Base-by-base conservation (phyloP, 1,140 invertebrate species). In the Mercenaria mercenaria region DNA sequence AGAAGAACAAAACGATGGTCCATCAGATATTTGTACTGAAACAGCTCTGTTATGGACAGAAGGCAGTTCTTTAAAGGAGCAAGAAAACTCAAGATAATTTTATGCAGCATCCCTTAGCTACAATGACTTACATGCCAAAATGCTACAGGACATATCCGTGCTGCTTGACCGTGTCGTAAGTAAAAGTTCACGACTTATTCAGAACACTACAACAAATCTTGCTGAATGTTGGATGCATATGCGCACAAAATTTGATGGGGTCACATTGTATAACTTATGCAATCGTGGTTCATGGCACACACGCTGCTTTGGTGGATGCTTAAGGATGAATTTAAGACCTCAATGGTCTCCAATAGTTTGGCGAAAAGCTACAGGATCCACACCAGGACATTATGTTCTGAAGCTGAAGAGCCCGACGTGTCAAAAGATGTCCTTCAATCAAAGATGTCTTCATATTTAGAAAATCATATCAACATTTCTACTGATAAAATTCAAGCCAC, bases 141-240 rank as follows among this genome's bases (percentile, higher is more conserved):
- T n/a, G n/a, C n/a, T n/a, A n/a, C n/a, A n/a, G n/a, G n/a, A n/a
- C n/a, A n/a, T 29, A n/a, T 64, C 59, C 8, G 26, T 64, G 13
- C 26, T 64, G 8, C 26, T 64, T 13, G 26, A 26, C 8, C 15
- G 76, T 64, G 18, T 85, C 20, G 47, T 83, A 10, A 8, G 8
- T 29, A 64, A 72, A 91, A 89, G 93, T 34, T n/a, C 91, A 4
- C 94, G 93, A 86, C 92, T 96, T n/a, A 80, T 96, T 15, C 72
- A 92, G 0, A 93, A 96, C 85, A 91, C 93, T 26, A 96, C 94
- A 39, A 96, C 94, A 74, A 96, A 96, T n/a, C n/a, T n/a, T n/a
- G n/a, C n/a, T n/a, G n/a, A n/a, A n/a, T n/a, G n/a, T n/a, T n/a
- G n/a, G n/a, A n/a, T n/a, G n/a, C n/a, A n/a, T n/a, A n/a, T n/a